Base-by-base conservation (phyloP, 2,113 vertebrate genomes). In the Equus quagga region DNA sequence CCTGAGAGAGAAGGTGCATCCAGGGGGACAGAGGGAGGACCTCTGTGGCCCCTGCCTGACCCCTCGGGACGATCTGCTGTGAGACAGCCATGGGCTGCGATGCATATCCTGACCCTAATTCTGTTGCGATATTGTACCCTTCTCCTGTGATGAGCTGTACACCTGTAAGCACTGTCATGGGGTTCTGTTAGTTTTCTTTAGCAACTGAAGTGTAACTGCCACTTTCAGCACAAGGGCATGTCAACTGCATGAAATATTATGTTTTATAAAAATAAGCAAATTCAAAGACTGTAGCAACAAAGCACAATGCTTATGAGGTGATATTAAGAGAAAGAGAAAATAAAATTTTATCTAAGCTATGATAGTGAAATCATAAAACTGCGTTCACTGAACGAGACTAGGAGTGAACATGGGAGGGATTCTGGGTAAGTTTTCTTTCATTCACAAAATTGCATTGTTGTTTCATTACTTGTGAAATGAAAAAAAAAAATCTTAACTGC, bases 361-460 rank as follows among this genome's bases (percentile, higher is more conserved):
- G 36, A 87, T 10, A 87, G 36, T 92, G 73, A 82, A 82, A 82
- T 73, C 58, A 62, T 72, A 91, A 87, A 87, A 87, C 51, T 91
- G 11, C 23, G 31, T 60, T 84, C 69, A 73, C 51, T 69, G 56
- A 23, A 17, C 87, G 46, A 87, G 31, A 81, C 28, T 64, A 86
- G 51, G 51, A 86, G 3, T 73, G 46, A 72, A 92, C 65, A 56
- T 79, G 23, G 8, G 65, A 87, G 28, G 14, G 24, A 65, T 36
- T 92, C 58, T 72, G 69, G 49, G 1, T 65, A 88, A 82, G 28
- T 72, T 72, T 89, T 69, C 13, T 70, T 72, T 24, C n/a, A 54
- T 72, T 89, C 12, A 94, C 82, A 82, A 82, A 82, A 46, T n/a
- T 95, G 70, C 28, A 91, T 33, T 58, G 54, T 75, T 83, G 41